Evolutionary conservation across 2,113 vertebrate genomes (phyloP).

Genomic region (Phalacrocorax pelagicus): DNA sequence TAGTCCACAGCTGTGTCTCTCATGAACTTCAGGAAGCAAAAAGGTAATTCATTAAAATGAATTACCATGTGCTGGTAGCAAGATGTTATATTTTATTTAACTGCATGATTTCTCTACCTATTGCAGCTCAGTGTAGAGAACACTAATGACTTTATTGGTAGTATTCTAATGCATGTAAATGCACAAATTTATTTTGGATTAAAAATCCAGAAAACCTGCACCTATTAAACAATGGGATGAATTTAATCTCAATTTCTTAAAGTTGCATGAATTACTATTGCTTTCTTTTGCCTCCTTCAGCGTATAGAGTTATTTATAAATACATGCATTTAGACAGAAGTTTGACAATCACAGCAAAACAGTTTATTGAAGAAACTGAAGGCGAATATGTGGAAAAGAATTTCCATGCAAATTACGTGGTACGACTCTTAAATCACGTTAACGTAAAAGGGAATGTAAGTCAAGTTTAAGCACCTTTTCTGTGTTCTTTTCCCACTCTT

Average conservation of each 20-base stretch:
- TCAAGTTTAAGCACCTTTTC: neutral
- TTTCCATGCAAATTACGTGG: neutral
- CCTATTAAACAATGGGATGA: neutral
- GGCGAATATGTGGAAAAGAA: neutral
- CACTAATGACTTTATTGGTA: neutral
- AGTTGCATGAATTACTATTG: neutral
- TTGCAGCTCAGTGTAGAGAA: neutral
- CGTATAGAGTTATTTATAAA: neutral
- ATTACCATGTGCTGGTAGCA: neutral
- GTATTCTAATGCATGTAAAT: neutral
- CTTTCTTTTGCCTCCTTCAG: neutral
- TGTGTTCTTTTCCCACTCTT: neutral
- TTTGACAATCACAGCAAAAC: neutral
- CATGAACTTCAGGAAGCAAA: neutral
- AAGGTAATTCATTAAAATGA: neutral
- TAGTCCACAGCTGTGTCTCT: neutral
- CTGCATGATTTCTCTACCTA: neutral
- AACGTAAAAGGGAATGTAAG: neutral
- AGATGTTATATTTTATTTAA: neutral
- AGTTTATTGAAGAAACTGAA: neutral
- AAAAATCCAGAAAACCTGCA: neutral
- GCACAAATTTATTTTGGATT: neutral
- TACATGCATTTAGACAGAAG: neutral
- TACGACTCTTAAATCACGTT: neutral
- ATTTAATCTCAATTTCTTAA: neutral